Conservation (phyloP, 2,113 vertebrate genomes). For the Clinocottus analis region DNA sequence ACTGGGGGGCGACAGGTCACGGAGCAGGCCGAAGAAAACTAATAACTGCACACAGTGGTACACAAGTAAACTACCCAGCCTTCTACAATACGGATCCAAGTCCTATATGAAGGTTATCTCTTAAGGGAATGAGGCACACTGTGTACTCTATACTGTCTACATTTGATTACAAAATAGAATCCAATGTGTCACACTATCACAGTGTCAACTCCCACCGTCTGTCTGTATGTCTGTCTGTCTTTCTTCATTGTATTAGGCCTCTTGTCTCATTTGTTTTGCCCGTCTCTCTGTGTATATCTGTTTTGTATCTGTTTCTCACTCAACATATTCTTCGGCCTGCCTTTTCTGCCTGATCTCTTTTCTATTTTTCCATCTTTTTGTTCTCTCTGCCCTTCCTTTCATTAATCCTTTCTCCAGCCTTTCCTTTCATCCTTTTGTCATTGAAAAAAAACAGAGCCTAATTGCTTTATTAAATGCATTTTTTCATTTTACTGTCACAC, state of each 20-base stretch:
- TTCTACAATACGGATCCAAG: conserved; percentile 16
- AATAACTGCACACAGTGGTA: conserved; percentile 31
- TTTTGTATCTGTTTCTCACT: background rate
- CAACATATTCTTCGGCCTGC: background rate
- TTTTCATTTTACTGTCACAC: background rate
- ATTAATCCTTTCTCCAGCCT: background rate
- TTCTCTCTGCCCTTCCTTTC: background rate
- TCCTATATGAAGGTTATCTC: conserved; percentile 43
- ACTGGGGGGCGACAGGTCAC: conserved; percentile 37
- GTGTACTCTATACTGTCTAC: conserved; percentile 14
- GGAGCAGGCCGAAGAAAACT: conserved; percentile 9
- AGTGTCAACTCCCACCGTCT: background rate
- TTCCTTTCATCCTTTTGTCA: background rate
- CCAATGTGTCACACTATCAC: background rate
- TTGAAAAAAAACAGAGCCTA: background rate
- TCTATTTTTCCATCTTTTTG: background rate
- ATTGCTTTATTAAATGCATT: background rate
- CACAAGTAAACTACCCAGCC: conserved; percentile 33
- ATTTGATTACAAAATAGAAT: conserved; percentile 48
- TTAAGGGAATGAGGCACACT: conserved; percentile 7
- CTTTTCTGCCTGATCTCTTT: background rate
- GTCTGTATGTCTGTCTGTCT: background rate
- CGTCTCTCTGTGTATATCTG: background rate
- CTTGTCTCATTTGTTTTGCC: background rate
- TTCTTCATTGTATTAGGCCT: background rate